Percentiles rank a stretch among this genome's conserved stretches.
These are phyloP conservation scores for Choloepus didactylus DNA, from an alignment of 2,797 vertebrate species.

Conservation along the genomic window DNA sequence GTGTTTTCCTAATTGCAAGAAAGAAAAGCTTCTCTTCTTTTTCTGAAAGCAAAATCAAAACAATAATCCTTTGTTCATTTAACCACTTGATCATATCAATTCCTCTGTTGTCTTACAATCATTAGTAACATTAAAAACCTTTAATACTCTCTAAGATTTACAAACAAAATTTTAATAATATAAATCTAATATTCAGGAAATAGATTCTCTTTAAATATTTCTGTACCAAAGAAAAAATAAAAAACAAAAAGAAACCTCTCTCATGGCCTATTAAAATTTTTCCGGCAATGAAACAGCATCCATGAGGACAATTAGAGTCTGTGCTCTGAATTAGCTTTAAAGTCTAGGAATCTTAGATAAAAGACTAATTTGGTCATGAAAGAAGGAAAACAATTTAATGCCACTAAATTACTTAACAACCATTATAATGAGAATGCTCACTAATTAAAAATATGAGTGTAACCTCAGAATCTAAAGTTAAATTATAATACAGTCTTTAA, in stretches of 20 bases:
- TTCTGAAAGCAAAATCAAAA: not conserved
- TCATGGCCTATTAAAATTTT: not conserved
- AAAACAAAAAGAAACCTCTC: not conserved
- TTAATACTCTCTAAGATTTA: not conserved
- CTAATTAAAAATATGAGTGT: not conserved
- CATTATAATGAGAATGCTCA: not conserved
- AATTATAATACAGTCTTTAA: not conserved
- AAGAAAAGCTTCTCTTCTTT: not conserved
- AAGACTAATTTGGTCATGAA: not conserved
- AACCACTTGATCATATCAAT: not conserved
- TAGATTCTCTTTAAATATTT: not conserved
- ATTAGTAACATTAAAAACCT: not conserved
- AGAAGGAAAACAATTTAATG: not conserved
- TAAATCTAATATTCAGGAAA: not conserved
- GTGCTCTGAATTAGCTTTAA: not conserved
- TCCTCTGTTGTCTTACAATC: not conserved
- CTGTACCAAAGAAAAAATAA: not conserved
- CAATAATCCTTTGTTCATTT: not conserved
- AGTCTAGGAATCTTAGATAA: not conserved
- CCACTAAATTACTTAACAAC: not conserved
- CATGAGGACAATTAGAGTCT: not conserved
- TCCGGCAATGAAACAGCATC: not conserved
- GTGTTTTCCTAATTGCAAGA: not conserved
- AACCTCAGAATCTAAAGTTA: not conserved
- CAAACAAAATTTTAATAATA: not conserved